Evolutionary conservation across 2,113 vertebrate species (phyloP), one percentile per base, ranked within the genome.

Genomic region (Zosterops borbonicus): DNA sequence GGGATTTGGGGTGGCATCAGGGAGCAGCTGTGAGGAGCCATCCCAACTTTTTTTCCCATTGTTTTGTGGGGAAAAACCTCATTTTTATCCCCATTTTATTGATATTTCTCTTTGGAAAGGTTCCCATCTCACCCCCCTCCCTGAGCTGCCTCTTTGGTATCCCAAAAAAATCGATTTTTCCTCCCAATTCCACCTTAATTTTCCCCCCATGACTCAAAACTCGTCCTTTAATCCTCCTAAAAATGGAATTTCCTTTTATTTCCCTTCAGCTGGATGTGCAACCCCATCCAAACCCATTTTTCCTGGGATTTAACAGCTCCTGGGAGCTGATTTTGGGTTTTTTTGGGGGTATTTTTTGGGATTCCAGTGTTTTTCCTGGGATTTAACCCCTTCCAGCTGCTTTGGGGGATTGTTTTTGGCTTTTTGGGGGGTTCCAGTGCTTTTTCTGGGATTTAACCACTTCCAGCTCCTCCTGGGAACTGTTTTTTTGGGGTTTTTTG

Each of bases 41-140:
- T 2, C 2, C 28, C 5, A 29, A 4, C 8, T 29, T 6, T 63
- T 50, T 47, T 12, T n/a, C 24, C 22, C 1, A 0, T 12, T 18
- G 4, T 28, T 82, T 50, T 25, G 0, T 2, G 50, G 5, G 4
- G 1, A 5, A 24, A 6, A 29, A 14, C 1, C 21, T 13, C 33
- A 8, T n/a, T 80, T 83, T 83, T 16, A 28, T 46, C n/a, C 37
- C 12, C 8, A 13, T 85, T 70, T 52, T 23, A 22, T 17, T 23
- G 8, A 16, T 4, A 12, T 29, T 23, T 20, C 27, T 29, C 27
- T 17, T 5, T 4, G n/a, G 13, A 29, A 69, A 16, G 15, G 3
- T 44, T 33, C 22, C 3, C 23, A n/a, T n/a, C 12, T 9, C 28
- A 24, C 2, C 21, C 19, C 11, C 11, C 19, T 71, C 33, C 33